Percentiles rank a stretch among this genome's conserved stretches.
phyloP scores from a whole-genome alignment of 2,888 invertebrate genomes.

The Erannis defoliaria region DNA sequence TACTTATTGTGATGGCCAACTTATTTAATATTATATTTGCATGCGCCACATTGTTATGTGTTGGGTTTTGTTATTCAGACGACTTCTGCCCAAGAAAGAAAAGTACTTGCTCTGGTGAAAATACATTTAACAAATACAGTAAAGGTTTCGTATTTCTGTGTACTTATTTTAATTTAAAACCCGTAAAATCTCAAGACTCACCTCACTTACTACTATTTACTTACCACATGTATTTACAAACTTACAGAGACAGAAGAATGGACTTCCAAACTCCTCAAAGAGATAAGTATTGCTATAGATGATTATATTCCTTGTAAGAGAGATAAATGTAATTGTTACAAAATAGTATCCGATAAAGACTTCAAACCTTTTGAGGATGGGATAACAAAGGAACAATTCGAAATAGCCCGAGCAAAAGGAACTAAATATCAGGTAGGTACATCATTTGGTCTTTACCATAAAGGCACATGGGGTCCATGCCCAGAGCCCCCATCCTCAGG shows the following conservation, averaged over 20 bases:
- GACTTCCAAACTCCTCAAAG: constrained; percentile 67
- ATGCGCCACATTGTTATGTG: constrained; percentile 10
- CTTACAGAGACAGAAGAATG: constrained; percentile 81
- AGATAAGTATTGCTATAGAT: constrained; percentile 81
- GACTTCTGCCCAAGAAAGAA: constrained; percentile 49
- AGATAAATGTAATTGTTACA: constrained; percentile 88
- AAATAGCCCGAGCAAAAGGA: constrained; percentile 80
- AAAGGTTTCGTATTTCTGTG: constrained; percentile 48
- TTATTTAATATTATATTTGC: constrained; percentile 8
- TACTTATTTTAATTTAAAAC: background rate
- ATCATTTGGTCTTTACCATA: background rate
- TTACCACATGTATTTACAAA: background rate
- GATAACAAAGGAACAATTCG: constrained; percentile 89
- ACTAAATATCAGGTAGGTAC: constrained; percentile 76
- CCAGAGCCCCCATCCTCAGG: too few relatives aligned
- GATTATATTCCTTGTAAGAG: constrained; percentile 85
- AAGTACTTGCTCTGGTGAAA: constrained; percentile 44
- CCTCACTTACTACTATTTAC: background rate
- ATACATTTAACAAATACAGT: constrained; percentile 52
- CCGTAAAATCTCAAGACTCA: background rate
- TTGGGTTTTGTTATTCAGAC: constrained; percentile 20
- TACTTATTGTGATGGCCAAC: constrained; percentile 6
- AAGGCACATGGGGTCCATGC: too few relatives aligned
- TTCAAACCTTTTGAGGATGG: constrained; percentile 90
- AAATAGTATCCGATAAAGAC: constrained; percentile 89